Evolutionary conservation across 2,113 vertebrate genomes (phyloP).

Genomic region (Nesoenas mayeri): DNA sequence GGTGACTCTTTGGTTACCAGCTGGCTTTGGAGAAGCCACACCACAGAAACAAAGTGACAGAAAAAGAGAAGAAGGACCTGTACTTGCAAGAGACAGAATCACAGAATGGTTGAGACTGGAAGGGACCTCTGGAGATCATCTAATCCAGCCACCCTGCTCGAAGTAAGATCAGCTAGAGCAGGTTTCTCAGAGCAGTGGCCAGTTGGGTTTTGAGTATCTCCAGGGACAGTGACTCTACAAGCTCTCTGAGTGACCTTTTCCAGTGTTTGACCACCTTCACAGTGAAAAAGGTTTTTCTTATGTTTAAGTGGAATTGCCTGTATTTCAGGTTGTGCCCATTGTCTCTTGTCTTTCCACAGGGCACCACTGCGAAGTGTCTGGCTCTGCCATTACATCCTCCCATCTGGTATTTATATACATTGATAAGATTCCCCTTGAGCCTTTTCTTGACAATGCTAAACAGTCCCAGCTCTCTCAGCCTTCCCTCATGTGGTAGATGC

Average conservation of each 20-base stretch:
- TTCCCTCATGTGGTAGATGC: too few relatives aligned
- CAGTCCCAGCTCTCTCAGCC: too few relatives aligned
- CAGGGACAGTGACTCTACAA: neutral
- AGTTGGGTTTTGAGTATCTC: neutral
- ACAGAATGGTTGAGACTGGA: neutral
- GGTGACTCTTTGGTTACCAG: slow-evolving; percentile 42
- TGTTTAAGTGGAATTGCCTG: neutral
- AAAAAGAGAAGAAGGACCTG: neutral
- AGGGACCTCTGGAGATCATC: neutral
- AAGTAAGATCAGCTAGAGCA: neutral
- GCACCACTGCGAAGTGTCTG: neutral
- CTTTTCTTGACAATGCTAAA: too few relatives aligned
- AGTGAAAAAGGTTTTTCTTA: neutral
- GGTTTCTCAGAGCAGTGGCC: neutral
- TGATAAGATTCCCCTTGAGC: neutral
- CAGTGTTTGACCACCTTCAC: neutral
- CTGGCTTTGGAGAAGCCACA: slow-evolving; percentile 59
- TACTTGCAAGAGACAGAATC: neutral
- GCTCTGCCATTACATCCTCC: neutral
- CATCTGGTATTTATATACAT: neutral
- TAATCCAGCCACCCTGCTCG: neutral
- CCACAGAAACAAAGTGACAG: slow-evolving; percentile 14
- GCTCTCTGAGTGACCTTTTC: neutral
- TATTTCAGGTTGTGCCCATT: neutral
- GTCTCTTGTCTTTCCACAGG: neutral